Evolutionary conservation across 2,888 invertebrate genomes (phyloP), one percentile per base, ranked within the genome.

Genomic region (Petrophora chlorosata): DNA sequence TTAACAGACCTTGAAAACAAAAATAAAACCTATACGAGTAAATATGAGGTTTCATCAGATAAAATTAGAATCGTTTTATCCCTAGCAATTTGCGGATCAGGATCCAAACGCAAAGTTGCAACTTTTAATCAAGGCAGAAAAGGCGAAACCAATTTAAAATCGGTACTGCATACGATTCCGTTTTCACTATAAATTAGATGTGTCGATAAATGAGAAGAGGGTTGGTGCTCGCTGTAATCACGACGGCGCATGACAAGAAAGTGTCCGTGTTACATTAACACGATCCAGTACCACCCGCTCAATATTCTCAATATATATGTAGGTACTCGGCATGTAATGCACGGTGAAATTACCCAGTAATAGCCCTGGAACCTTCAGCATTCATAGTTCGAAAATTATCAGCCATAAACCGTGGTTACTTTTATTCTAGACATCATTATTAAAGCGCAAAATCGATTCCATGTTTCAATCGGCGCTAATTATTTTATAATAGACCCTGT

Each of bases 311-410:
- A 76, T 78, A 78, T 74, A n/a, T n/a, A n/a, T n/a, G n/a, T n/a
- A n/a, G n/a, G n/a, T n/a, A 79, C 79, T 70, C 65, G 62, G 59
- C 84, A 72, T 85, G 85, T 87, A 82, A 81, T 80, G 76, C 71
- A 71, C 70, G 53, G 67, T 74, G 59, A 87, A 87, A 88, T 87
- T 87, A 79, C 86, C 78, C 79, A 72, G 80, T 87, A 88, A 87
- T 86, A 83, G 76, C 82, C 56, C 75, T 77, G 68, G 76, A 75
- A 79, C 79, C 82, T 78, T 84, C 79, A 74, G 76, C 79, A 84
- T 86, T 85, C 82, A 79, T 85, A 87, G 85, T 86, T 86, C 81
- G 79, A 75, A 88, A 85, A 88, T 89, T 88, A 88, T 88, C 86
- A 82, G 79, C 82, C 82, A 87, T 88, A 88, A 87, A 88, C 78